Evolutionary conservation across 2,888 invertebrate species (phyloP), one percentile per base, ranked within the genome.

Genomic region (Meta bourneti): DNA sequence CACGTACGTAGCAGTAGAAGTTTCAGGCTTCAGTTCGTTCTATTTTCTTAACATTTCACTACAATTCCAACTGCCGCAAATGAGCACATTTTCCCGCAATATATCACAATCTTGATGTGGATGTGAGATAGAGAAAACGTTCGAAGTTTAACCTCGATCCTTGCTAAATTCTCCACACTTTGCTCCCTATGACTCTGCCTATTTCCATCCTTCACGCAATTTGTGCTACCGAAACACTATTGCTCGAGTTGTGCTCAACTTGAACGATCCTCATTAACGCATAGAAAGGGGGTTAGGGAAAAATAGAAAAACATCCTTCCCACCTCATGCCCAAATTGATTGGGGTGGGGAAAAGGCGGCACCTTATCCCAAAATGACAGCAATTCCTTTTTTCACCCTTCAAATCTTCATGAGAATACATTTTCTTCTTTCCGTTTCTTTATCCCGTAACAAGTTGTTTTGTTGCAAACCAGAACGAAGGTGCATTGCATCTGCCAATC

Each of bases 401-500:
- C 7, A n/a, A 34, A 70, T 19, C 77, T 69, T 19, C 84, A 48
- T 70, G 70, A 48, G 16, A 61, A 61, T 9, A 7, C 61, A 78
- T 86, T 84, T 75, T 84, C 54, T 70, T 86, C 69, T 77, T 49
- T 72, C 82, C 71, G 4, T 61, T 61, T 61, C 61, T 51, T 87
- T 72, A 70, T 72, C 54, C 48, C 80, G 72, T 72, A 87, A 87
- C 80, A 87, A 80, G 80, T 87, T 87, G 87, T 72, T 87, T 87
- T 85, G 77, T 70, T 72, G 87, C 70, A 16, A 61, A 54, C 48
- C 20, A 52, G 70, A 71, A 13, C 20, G 20, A 69, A 85, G 69
- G n/a, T 20, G 51, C 51, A 86, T 75, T 48, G 54, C 49, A 48
- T 54, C 79, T 72, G 74, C 80, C 80, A 79, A 72, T 80, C 72